Percentiles rank a stretch among this genome's conserved stretches.
Evolutionary conservation across 53 echinoderm and acorn worm genomes (phyloP).

Genomic region (Henricia sp.): DNA sequence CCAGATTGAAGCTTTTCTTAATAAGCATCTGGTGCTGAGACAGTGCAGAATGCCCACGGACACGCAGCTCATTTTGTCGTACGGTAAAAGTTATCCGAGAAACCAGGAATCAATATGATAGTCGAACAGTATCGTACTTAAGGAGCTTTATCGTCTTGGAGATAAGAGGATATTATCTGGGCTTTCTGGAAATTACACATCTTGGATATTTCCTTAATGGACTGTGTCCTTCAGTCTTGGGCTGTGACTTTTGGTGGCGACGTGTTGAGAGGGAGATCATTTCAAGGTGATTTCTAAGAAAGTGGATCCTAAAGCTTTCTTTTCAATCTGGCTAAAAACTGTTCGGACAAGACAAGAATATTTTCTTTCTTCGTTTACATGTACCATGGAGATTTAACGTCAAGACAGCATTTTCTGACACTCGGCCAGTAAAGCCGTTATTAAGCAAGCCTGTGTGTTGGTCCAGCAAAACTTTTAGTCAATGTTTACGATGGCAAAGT

Average conservation of each 20-base stretch:
- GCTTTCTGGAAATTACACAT: background rate
- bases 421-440: no score
- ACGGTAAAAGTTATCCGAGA: no score
- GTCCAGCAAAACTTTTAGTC: background rate
- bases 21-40: background rate
- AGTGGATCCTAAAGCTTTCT: background rate
- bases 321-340: background rate
- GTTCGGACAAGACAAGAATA: no score
- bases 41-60: background rate
- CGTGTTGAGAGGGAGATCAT: background rate
- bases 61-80: background rate
- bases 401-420: background rate
- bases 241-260: background rate
- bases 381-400: no score
- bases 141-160: no score
- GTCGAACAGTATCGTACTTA: no score
- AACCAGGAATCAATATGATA: no score
- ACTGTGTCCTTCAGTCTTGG: background rate
- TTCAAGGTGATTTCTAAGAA: background rate
- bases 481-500: constrained; percentile 40
- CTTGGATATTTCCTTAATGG: constrained; percentile 10
- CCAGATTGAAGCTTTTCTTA: constrained; percentile 30
- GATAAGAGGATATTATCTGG: background rate
- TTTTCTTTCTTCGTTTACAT: no score
- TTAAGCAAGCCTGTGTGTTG: background rate